A percentile compares a stretch with the other conserved stretches of the same genome.
phyloP scores from a whole-genome alignment of 2,797 vertebrate species.

The Eulemur mongoz region DNA sequence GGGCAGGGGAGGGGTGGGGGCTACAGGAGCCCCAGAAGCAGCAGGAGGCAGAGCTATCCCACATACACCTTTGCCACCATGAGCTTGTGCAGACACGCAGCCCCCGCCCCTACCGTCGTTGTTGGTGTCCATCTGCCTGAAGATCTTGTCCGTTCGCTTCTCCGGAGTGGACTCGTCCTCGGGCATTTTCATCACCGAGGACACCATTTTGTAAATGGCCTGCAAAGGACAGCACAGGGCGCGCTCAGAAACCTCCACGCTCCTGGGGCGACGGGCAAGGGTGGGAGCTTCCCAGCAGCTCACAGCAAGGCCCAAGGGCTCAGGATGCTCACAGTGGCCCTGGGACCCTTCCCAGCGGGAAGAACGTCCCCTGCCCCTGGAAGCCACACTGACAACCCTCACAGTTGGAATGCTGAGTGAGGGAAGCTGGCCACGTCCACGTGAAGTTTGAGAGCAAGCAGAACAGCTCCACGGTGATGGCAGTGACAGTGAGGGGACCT shows the following conservation, averaged over 20 bases:
- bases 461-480: accelerated
- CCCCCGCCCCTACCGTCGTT: constrained; percentile 85
- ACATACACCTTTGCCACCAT: neutral
- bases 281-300: neutral
- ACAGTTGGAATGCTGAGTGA: accelerated
- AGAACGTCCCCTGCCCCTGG: accelerated
- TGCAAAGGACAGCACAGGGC: neutral
- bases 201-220: constrained; percentile 88
- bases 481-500: accelerated
- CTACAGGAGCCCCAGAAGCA: neutral
- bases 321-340: accelerated
- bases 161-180: constrained; percentile 93
- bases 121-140: constrained; percentile 93
- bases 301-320: accelerated
- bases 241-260: neutral
- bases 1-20: neutral
- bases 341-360: neutral
- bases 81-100: accelerated
- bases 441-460: neutral
- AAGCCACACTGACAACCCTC: accelerated
- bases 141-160: constrained; percentile 93
- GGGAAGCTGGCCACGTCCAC: neutral
- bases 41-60: too few species aligned
- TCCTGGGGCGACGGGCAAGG: accelerated
- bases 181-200: constrained; percentile 93